Evolutionary conservation across 1,140 invertebrate genomes (phyloP).

Genomic region (Neomicropteryx cornuta): DNA sequence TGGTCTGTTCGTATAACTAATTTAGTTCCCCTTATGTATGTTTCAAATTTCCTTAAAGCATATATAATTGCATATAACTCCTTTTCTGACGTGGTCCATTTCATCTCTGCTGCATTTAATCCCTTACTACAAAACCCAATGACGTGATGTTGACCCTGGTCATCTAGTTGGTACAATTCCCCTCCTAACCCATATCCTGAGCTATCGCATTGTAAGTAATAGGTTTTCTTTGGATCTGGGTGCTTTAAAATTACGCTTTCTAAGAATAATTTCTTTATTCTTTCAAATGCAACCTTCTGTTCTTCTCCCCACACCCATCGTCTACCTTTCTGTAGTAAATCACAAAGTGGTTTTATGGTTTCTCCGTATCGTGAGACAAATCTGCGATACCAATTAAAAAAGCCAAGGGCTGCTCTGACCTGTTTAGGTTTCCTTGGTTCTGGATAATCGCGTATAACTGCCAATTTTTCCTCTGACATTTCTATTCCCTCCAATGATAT

Average conservation of each 20-base stretch:
- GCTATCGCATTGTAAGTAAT: slow-evolving; percentile 15
- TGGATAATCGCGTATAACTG: slow-evolving; percentile 14
- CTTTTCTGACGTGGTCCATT: slow-evolving; percentile 15
- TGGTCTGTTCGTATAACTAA: slow-evolving; percentile 29
- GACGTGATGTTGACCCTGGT: slow-evolving; percentile 4
- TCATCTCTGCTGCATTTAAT: slow-evolving; percentile 8
- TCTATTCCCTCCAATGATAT: slow-evolving; percentile 13
- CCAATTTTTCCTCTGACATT: slow-evolving; percentile 15
- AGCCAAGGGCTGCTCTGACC: slow-evolving; percentile 17
- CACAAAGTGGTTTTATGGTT: slow-evolving; percentile 9
- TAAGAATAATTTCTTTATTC: slow-evolving; percentile 7
- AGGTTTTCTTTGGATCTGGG: slow-evolving; percentile 7
- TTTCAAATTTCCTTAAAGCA: slow-evolving; percentile 14
- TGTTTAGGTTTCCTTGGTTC: slow-evolving; percentile 14
- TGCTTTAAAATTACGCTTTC: slow-evolving; percentile 7
- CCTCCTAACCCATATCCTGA: slow-evolving; percentile 8
- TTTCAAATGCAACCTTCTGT: neutral
- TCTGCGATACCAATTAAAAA: slow-evolving; percentile 18
- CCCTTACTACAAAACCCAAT: too few relatives aligned
- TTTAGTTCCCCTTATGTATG: slow-evolving; percentile 5
- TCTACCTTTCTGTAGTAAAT: slow-evolving; percentile 12
- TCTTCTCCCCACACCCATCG: neutral
- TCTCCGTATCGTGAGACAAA: slow-evolving; percentile 12
- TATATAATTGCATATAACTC: slow-evolving; percentile 19
- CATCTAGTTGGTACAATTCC: slow-evolving; percentile 11